Base-by-base conservation (phyloP, 2,888 invertebrate species). In the Quadroppia sp. region DNA sequence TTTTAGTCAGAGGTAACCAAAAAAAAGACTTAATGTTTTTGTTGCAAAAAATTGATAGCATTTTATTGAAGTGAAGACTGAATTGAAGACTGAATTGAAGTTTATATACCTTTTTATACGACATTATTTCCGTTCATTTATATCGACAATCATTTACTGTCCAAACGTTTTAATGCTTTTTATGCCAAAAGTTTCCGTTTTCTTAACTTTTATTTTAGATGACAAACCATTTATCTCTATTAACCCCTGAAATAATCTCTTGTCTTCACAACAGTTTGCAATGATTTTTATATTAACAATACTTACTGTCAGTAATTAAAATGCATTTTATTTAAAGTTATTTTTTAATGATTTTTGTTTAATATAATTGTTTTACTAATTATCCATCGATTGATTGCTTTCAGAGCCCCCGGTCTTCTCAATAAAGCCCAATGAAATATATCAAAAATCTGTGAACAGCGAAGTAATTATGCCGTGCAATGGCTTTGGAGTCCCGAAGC, bases 401-500 rank as follows among this genome's bases (percentile, higher is more conserved):
- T 40, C 92, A 81, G 96, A 96, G 83, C 96, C 96, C 50, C 96
- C 96, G 2, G 88, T 89, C 73, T 95, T 97, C 83, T 90, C 89
- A 42, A 86, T 93, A 72, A 92, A 94, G 83, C 96, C 96, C 7
- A 91, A 93, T 81, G 87, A 90, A 71, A 88, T 92, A 84, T 97
- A 97, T 85, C 94, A 94, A 84, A 87, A 91, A 80, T 92, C 93
- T 84, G 85, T 90, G 59, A 92, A 93, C 53, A 92, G 94, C 81
- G 89, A 90, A 64, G 93, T 96, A 28, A 92, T 92, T 81, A 93
- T 97, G 91, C 91, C 92, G 81, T 97, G 97, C 84, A 92, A 92
- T 79, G 95, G 95, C 71, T 89, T 90, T 79, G 94, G 93, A 78
- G 93, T 93, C 64, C 73, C 73, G 48, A 73, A 70, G 61, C 74